Conservation (phyloP, 2,113 vertebrate genomes). For the Anthoscopus minutus region DNA sequence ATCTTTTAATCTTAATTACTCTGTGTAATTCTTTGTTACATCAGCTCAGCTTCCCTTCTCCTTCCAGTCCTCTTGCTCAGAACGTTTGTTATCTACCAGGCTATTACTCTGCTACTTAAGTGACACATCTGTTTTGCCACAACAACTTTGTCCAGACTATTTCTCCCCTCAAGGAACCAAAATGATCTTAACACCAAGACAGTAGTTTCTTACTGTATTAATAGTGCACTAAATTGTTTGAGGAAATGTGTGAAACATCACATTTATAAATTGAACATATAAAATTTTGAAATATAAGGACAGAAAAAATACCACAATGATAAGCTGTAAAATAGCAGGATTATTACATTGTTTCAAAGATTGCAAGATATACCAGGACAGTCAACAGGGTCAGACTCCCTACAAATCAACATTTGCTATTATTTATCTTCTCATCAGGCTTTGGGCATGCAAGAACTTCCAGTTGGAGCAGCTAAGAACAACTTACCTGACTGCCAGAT, state of each 20-base stretch:
- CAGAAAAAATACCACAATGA: background rate
- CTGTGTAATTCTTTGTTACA: background rate
- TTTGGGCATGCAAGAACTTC: background rate
- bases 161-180: background rate
- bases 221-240: background rate
- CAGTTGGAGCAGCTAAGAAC: background rate
- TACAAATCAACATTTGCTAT: background rate
- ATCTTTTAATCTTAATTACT: background rate
- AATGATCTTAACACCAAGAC: background rate
- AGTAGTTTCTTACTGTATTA: background rate
- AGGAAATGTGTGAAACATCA: background rate
- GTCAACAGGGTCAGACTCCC: background rate
- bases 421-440: background rate
- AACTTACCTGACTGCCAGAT: constrained; percentile 89
- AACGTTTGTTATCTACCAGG: background rate
- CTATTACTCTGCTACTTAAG: background rate
- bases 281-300: background rate
- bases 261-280: background rate
- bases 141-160: background rate
- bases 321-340: background rate
- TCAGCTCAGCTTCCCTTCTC: background rate
- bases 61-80: background rate
- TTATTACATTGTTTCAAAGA: background rate
- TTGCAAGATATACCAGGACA: background rate
- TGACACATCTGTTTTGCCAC: background rate